Percentiles rank a stretch among this genome's conserved stretches.
These are phyloP conservation scores for Drosophila siamana DNA, from an alignment of 2,888 invertebrate species.

Conservation along the genomic window DNA sequence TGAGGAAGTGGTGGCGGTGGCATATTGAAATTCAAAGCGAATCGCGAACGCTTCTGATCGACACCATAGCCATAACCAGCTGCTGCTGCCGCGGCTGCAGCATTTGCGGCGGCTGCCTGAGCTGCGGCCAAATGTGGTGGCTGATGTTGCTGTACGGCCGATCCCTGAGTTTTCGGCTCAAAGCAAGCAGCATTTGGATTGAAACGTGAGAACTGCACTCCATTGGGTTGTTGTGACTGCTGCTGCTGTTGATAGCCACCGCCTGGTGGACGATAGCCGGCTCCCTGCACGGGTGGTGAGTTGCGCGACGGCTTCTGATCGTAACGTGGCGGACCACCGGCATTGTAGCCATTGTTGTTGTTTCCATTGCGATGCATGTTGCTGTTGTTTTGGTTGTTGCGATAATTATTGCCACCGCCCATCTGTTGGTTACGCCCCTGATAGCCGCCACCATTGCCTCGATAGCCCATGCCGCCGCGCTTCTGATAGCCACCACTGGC, in stretches of 20 bases:
- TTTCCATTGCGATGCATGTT: conserved; percentile 53
- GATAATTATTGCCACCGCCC: conserved; percentile 60
- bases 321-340: conserved; percentile 55
- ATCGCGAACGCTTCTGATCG: conserved; percentile 72
- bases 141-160: conserved; percentile 52
- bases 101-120: conserved; percentile 57
- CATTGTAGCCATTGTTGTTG: conserved; percentile 45
- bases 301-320: conserved; percentile 61
- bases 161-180: conserved; percentile 63
- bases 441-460: conserved; percentile 72
- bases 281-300: conserved; percentile 58
- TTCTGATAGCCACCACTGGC: conserved; percentile 81
- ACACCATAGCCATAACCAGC: conserved; percentile 61
- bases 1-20: conserved; percentile 64
- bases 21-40: conserved; percentile 71
- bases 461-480: conserved; percentile 72
- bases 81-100: conserved; percentile 48
- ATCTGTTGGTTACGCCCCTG: conserved; percentile 77
- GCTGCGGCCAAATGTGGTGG: conserved; percentile 52
- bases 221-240: conserved; percentile 31
- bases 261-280: conserved; percentile 60
- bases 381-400: conserved; percentile 57
- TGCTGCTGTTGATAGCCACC: conserved; percentile 56
- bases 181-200: conserved; percentile 77
- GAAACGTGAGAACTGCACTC: conserved; percentile 68